phyloP scores from a whole-genome alignment of 2,113 vertebrate genomes.

The Sphaerodactylus townsendi region DNA sequence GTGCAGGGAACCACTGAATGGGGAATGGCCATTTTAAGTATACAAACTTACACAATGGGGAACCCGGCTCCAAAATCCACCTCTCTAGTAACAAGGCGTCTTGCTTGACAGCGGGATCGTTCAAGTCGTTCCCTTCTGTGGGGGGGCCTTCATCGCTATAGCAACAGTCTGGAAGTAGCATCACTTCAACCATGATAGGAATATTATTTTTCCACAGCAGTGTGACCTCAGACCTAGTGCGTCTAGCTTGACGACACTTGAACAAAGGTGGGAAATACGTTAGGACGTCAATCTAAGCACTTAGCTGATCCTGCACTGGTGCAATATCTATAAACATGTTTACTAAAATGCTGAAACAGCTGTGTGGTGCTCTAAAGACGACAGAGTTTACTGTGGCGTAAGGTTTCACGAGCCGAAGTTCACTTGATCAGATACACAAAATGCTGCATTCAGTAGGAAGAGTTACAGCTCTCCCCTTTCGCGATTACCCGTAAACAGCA shows the following conservation, averaged over 20 bases:
- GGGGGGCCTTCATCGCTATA: conserved; percentile 92
- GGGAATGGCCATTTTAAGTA: no score
- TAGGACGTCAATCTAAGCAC: no score
- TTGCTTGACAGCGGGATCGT: conserved; percentile 95
- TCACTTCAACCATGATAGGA: conserved; percentile 99
- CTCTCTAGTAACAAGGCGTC: conserved; percentile 93
- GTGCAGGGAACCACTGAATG: no score
- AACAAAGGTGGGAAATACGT: conserved; percentile 15
- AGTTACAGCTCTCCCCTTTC: no score
- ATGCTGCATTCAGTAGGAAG: no score
- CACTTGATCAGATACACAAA: no score
- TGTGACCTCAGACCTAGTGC: conserved; percentile 92
- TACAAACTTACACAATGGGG: conserved; percentile 91
- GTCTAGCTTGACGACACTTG: conserved; percentile 93
- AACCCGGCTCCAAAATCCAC: conserved; percentile 94
- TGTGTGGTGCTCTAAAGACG: no score
- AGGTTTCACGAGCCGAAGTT: no score
- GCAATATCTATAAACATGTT: neutral
- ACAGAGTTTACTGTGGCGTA: no score
- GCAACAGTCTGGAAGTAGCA: conserved; percentile 98
- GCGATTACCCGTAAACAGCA: no score
- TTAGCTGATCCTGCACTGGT: neutral
- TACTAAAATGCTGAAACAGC: no score
- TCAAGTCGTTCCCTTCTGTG: conserved; percentile 86
- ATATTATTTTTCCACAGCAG: conserved; percentile 94